Percentiles rank a stretch among this genome's conserved stretches.
These are phyloP conservation scores for Sebastolobus altivelis DNA, from an alignment of 2,797 vertebrate species.

Conservation along the genomic window DNA sequence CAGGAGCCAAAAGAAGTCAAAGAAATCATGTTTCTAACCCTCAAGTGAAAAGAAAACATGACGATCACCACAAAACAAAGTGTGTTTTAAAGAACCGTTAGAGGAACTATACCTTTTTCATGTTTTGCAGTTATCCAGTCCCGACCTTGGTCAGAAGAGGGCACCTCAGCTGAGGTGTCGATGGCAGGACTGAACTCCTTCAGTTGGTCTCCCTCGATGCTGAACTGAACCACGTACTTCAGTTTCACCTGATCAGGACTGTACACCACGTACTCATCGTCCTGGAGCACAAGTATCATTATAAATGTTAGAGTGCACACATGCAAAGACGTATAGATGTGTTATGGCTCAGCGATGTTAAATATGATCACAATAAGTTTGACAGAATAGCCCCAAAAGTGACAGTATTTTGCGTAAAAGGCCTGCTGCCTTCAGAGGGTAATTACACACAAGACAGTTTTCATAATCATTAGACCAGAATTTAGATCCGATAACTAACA, in stretches of 20 bases:
- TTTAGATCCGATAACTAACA: too few relatives aligned
- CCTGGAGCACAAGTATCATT: slow-evolving; percentile 72
- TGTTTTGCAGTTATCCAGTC: not conserved
- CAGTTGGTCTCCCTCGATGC: slow-evolving; percentile 77
- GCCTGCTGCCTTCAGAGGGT: too few relatives aligned
- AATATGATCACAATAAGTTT: not conserved
- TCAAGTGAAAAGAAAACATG: not conserved
- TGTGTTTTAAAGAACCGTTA: too few relatives aligned
- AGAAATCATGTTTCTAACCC: not conserved
- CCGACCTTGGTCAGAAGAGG: slow-evolving; percentile 46
- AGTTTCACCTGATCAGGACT: slow-evolving; percentile 89
- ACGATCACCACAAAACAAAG: not conserved
- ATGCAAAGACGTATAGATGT: rapidly evolving
- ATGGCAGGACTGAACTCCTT: slow-evolving; percentile 81
- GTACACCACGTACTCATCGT: slow-evolving; percentile 92
- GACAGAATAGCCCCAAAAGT: too few relatives aligned
- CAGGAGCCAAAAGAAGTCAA: not conserved
- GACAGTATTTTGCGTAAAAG: not conserved
- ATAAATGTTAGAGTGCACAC: not conserved
- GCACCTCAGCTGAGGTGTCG: slow-evolving; percentile 40
- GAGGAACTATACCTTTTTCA: not conserved
- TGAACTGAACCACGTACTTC: slow-evolving; percentile 88
- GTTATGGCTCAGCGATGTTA: not conserved
- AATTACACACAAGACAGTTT: not conserved
- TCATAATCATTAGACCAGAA: not conserved